These are phyloP conservation scores for Psettodes erumei DNA, from an alignment of 2,113 vertebrate genomes.

Conservation along the genomic window DNA sequence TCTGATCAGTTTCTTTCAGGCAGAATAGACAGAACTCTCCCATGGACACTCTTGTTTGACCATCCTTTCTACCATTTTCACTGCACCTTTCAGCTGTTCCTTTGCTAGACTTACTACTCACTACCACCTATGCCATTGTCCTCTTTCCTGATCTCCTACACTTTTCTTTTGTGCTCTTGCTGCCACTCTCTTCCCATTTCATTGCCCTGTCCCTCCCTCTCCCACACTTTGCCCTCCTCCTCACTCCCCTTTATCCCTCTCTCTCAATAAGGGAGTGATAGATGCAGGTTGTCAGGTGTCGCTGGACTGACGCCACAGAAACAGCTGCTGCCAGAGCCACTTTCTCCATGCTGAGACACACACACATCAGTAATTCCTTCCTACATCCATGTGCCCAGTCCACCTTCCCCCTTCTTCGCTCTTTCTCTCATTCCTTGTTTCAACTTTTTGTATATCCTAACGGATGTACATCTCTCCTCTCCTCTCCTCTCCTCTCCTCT, in stretches of 20 bases:
- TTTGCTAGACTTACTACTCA: slow-evolving; percentile 21
- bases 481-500: slow-evolving; percentile 20
- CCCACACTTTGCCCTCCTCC: slow-evolving; percentile 51
- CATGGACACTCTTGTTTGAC: not conserved
- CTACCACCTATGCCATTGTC: not conserved
- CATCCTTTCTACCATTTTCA: not conserved
- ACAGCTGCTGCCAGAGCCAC: slow-evolving; percentile 85
- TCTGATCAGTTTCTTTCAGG: not conserved
- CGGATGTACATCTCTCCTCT: slow-evolving; percentile 7
- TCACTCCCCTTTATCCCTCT: slow-evolving; percentile 80
- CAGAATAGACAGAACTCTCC: not conserved
- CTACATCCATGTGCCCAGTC: slow-evolving; percentile 57
- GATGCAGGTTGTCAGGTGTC: slow-evolving; percentile 86
- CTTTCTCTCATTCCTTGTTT: slow-evolving; percentile 42
- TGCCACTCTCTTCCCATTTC: slow-evolving; percentile 54
- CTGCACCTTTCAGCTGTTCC: slow-evolving; percentile 1
- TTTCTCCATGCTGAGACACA: slow-evolving; percentile 74
- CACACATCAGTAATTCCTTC: slow-evolving; percentile 64
- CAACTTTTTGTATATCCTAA: slow-evolving; percentile 47
- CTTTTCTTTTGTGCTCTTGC: slow-evolving; percentile 8
- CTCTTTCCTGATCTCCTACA: slow-evolving; percentile 7
- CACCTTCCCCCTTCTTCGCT: slow-evolving; percentile 15
- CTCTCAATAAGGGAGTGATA: slow-evolving; percentile 89
- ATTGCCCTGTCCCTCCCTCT: slow-evolving; percentile 47
- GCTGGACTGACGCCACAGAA: slow-evolving; percentile 84